Evolutionary conservation across 2,113 vertebrate genomes (phyloP), one percentile per base, ranked within the genome.

Genomic region (Apodemus speciosus): DNA sequence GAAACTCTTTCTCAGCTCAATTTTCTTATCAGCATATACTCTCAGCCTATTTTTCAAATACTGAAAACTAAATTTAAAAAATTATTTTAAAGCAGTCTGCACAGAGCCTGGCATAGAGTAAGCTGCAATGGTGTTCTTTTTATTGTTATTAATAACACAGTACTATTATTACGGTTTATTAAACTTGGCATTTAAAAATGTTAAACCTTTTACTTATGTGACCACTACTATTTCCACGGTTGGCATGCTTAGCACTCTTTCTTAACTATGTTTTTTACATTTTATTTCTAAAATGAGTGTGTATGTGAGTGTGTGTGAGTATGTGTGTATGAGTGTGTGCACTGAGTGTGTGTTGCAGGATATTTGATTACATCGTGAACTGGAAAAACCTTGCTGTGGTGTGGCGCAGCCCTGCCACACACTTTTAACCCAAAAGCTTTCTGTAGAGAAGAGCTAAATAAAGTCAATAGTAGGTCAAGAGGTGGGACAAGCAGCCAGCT

Each of bases 1-100:
- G 91, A 80, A 95, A 87, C 89, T 75, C 9, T 86, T 85, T 92
- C 85, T 88, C 18, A 64, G 91, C 23, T 80, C 66, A 64, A 23
- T 81, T 93, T 96, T 94, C 69, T 88, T 40, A 90, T 66, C 18
- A 38, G 3, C 73, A 49, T 81, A 66, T 85, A 40, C 10, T 56
- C 20, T 72, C 30, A 75, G 80, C 32, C 14, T 85, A 77, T 83
- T 90, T 94, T 30, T 53, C 38, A n/a, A 84, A 69, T 86, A 86
- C 38, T 40, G 10, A 91, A 27, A 13, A 30, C 32, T 88, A 80
- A 90, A 66, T 53, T 23, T 16, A 25, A 25, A 25, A 62, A 64
- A 64, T 89, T 18, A 38, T 69, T 92, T 21, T 53, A 77, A 81
- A 91, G 88, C 46, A 85, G 30, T 87, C 27, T 40, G 16, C 32